Conservation (phyloP, 2,113 vertebrate genomes). For the Pluvialis apricaria region DNA sequence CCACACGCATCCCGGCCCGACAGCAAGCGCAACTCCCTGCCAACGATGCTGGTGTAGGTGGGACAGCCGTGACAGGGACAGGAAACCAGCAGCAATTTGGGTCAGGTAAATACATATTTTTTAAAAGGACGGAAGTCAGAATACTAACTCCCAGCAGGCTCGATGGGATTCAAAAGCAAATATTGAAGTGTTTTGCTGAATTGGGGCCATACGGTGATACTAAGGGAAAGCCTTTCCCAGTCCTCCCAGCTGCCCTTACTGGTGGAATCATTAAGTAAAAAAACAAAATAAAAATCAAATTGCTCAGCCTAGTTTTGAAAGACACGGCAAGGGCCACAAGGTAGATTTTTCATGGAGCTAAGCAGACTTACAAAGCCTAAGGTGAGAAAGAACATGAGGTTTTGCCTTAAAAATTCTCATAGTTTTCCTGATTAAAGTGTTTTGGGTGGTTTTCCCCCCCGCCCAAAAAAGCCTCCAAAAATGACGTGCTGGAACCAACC, state of each 20-base stretch:
- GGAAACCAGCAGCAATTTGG: not conserved
- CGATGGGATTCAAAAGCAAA: not conserved
- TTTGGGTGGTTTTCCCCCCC: not conserved
- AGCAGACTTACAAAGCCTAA: not conserved
- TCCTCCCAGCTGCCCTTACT: not conserved
- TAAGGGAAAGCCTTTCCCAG: not conserved
- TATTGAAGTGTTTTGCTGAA: not conserved
- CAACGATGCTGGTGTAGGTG: not conserved
- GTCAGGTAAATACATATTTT: not conserved
- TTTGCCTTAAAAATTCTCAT: not conserved
- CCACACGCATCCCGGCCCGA: accelerated
- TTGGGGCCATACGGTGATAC: accelerated
- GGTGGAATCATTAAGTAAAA: not conserved
- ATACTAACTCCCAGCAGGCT: not conserved
- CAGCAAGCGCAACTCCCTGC: not conserved
- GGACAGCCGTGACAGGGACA: too few relatives aligned
- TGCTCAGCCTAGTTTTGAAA: not conserved
- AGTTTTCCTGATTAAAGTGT: not conserved
- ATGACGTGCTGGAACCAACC: accelerated
- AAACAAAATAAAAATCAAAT: not conserved
- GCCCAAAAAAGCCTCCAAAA: not conserved
- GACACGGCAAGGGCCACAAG: accelerated
- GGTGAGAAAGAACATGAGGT: not conserved
- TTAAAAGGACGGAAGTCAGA: not conserved
- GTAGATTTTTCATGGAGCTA: accelerated